Evolutionary conservation across 2,113 vertebrate species (phyloP).

Genomic region (Oceanites oceanicus): DNA sequence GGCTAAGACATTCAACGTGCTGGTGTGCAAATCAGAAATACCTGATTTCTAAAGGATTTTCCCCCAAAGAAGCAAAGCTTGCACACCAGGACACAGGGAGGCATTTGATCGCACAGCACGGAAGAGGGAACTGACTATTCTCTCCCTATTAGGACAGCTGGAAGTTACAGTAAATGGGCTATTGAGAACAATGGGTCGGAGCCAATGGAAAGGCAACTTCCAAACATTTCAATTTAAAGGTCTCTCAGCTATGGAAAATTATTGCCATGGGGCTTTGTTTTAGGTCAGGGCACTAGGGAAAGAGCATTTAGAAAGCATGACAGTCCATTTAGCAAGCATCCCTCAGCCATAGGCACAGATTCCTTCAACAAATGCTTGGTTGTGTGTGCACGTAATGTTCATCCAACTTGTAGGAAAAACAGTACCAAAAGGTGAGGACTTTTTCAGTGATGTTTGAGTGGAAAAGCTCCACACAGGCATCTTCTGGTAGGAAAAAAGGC

Average conservation of each 20-base stretch:
- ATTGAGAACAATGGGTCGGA: slow-evolving; percentile 52
- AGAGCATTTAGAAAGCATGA: slow-evolving; percentile 38
- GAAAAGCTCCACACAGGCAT: background rate
- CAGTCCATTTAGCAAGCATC: slow-evolving; percentile 37
- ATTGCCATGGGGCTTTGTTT: slow-evolving; percentile 49
- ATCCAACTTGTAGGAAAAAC: background rate
- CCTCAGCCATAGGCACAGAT: slow-evolving; percentile 13
- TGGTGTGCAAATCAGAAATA: background rate
- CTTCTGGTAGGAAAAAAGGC: background rate
- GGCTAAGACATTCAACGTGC: background rate
- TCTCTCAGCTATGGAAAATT: slow-evolving; percentile 62
- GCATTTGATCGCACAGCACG: slow-evolving; percentile 26
- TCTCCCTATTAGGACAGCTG: slow-evolving; percentile 24
- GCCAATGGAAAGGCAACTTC: slow-evolving; percentile 57
- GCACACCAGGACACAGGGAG: slow-evolving; percentile 4
- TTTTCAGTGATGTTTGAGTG: background rate
- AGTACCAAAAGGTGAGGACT: background rate
- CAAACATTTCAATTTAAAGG: slow-evolving; percentile 64
- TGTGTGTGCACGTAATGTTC: accelerated
- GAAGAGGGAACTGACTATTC: background rate
- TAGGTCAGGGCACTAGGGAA: slow-evolving; percentile 32
- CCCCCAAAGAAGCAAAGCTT: background rate
- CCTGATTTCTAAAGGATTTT: slow-evolving; percentile 36
- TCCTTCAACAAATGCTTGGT: background rate
- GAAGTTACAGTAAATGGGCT: slow-evolving; percentile 45